Percentiles rank a stretch among this genome's conserved stretches.
phyloP scores from a whole-genome alignment of 1,140 invertebrate species.

The Drosophila bocki region DNA sequence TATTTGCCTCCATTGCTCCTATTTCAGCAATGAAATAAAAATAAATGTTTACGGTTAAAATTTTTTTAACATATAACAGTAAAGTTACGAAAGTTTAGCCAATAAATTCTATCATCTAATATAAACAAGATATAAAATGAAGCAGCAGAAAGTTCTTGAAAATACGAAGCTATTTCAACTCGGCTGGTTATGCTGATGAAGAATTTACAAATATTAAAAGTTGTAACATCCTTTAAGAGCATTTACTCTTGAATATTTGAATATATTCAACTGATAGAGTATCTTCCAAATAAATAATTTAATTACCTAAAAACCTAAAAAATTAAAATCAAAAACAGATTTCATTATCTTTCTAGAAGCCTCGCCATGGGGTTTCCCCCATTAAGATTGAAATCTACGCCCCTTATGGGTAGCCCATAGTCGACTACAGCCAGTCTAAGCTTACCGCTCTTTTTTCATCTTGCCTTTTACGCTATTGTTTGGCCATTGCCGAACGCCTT shows the following conservation, averaged over 20 bases:
- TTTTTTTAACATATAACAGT: too few relatives aligned
- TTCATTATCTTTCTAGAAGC: neutral
- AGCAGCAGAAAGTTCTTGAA: neutral
- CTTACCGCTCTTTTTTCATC: constrained; percentile 21
- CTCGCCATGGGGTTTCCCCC: neutral
- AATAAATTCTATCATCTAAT: too few relatives aligned
- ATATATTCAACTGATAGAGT: too few relatives aligned
- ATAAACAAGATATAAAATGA: neutral
- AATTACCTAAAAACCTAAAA: neutral
- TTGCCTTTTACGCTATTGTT: constrained; percentile 53
- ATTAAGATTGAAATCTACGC: neutral
- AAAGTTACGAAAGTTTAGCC: too few relatives aligned
- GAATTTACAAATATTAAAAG: neutral
- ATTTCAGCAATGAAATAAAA: too few relatives aligned
- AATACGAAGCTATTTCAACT: neutral
- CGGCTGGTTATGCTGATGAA: neutral
- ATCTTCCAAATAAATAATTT: neutral
- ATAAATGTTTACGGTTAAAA: too few relatives aligned
- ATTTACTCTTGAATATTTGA: too few relatives aligned
- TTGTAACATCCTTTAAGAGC: too few relatives aligned
- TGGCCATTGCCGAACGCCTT: constrained; percentile 73
- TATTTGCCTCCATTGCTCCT: too few relatives aligned
- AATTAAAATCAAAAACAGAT: neutral
- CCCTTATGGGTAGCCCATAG: constrained; percentile 1
- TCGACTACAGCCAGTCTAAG: neutral